Evolutionary conservation across 1,140 invertebrate species (phyloP), one percentile per base, ranked within the genome.

Genomic region (Stegodyphus mimosarum): DNA sequence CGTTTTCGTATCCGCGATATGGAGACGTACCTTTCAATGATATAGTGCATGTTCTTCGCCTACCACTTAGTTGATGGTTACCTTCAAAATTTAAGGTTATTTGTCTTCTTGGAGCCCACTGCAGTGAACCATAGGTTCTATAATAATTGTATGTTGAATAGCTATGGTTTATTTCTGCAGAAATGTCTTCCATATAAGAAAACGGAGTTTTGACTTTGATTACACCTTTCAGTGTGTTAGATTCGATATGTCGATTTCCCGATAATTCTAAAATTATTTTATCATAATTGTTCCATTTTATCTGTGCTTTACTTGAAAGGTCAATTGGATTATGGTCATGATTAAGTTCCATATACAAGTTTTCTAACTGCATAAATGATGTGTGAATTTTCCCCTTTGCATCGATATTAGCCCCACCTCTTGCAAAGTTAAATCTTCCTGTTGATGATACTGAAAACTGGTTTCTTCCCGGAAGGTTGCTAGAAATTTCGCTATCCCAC

Each of bases 401-500:
- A 52, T 81, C 66, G n/a, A 87, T 7, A 7, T 13, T 55, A 9
- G 48, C 7, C 7, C 49, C 53, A 18, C 53, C 78, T 18, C 72
- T 50, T 15, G 18, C 15, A 50, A 70, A 75, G 7, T 63, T 72
- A 55, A 74, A 83, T 69, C 74, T 83, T 1, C 80, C 86, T 13
- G 18, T 6, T 13, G 80, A 72, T 15, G 75, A 76, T 9, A 83
- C 7, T 1, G 69, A 66, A 33, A 79, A 7, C 49, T 73, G 73
- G n/a, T 78, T 87, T 10, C 50, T 63, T 6, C n/a, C 49, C 10
- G 78, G 78, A 3, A 76, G 48, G 9, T 63, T 11, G 15, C 75
- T 52, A 7, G 77, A 66, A 15, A 80, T 9, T 72, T 87, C 84
- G 49, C 73, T 87, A 11, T 80, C 60, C 83, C 77, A 86, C 55